Conservation (phyloP, 2,797 vertebrate genomes). For the Holocentrus rufus region DNA sequence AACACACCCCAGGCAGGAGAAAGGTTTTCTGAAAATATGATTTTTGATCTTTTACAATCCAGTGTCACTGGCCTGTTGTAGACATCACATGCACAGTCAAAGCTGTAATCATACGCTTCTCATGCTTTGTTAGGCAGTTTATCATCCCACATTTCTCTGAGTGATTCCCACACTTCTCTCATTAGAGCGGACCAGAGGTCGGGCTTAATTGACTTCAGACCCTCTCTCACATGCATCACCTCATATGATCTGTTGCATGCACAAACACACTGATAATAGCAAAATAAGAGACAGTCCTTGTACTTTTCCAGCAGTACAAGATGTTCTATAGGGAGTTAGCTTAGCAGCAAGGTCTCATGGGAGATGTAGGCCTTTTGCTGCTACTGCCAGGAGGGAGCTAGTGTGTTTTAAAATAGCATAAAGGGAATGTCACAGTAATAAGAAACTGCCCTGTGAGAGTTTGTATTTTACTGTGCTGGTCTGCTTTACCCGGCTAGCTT, state of each 20-base stretch:
- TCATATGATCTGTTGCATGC: conserved; percentile 42
- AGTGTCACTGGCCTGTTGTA: too few relatives aligned
- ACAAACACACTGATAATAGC: conserved; percentile 6
- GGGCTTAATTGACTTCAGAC: conserved; percentile 23
- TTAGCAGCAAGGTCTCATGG: background rate
- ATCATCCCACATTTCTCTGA: background rate
- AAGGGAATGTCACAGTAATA: conserved; percentile 66
- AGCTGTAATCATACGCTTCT: too few relatives aligned
- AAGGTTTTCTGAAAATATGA: background rate
- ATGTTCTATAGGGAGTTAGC: background rate
- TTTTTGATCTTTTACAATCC: background rate
- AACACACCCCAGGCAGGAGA: background rate
- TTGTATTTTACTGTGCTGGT: background rate
- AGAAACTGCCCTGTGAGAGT: conserved; percentile 39
- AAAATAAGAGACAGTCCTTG: conserved; percentile 12
- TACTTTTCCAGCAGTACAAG: background rate
- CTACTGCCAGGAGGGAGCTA: background rate
- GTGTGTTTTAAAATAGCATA: conserved; percentile 63
- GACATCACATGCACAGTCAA: too few relatives aligned
- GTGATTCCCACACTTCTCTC: conserved; percentile 7
- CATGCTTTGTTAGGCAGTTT: background rate
- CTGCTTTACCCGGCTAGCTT: background rate
- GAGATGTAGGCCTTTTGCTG: conserved; percentile 8
- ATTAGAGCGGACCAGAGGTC: background rate
- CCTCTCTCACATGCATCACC: conserved; percentile 53